Base-by-base conservation (phyloP, 2,113 vertebrate species). In the Electrona antarctica region DNA sequence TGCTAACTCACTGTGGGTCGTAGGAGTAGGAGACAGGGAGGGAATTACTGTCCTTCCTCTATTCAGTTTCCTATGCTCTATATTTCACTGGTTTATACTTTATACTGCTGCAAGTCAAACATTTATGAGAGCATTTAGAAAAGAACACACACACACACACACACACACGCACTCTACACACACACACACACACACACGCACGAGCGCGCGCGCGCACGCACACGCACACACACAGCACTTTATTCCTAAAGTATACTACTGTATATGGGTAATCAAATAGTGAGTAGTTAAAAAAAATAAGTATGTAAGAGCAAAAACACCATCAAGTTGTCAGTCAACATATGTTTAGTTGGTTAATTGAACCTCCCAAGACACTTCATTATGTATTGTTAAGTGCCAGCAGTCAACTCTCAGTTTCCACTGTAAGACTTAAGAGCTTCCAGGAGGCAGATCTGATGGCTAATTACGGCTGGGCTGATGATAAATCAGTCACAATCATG, bases 401-500 rank as follows among this genome's bases (percentile, higher is more conserved):
- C 63, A 11, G 48, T 64, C 33, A 50, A 51, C 47, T 56, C 29
- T 12, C n/a, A 41, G 33, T 55, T 8, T 7, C 10, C 48, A 21
- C 28, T 6, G 51, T 67, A 54, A 8, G 55, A 15, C 55, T 46
- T n/a, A 28, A 55, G 60, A 79, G 78, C 80, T 74, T 82, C 69
- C 78, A 76, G 80, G 84, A 85, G 80, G 84, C 74, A 85, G 77
- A 85, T 87, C 74, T 80, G 84, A 83, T 41, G 78, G 84, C 73
- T 89, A 86, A 88, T 88, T 83, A 88, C 61, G 69, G 46, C 12
- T 64, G 67, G 76, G 64, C 1, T 74, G 86, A 68, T 75, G 70
- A 87, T 88, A 81, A 87, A 90, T 87, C 86, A 82, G 82, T 81
- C 69, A 68, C 79, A 82, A 82, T 83, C 85, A 84, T 69, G 76